Base-by-base conservation (phyloP, 2,888 invertebrate genomes). In the Cremastinae sp. region DNA sequence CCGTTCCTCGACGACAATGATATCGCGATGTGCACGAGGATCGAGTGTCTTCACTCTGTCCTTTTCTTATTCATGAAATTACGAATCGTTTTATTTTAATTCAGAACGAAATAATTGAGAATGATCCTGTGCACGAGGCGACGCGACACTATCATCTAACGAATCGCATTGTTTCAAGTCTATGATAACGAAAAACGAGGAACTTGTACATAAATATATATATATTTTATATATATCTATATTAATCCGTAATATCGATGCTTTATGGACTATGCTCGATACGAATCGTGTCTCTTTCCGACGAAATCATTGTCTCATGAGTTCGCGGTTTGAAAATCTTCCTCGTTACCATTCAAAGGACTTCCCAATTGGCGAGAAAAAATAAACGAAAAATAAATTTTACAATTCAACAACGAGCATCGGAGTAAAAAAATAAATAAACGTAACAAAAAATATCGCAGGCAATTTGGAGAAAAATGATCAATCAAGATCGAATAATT, bases 181-280 rank as follows among this genome's bases (percentile, higher is more conserved):
- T 71, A 76, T 75, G 74, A 66, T 76, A 71, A 83, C 83, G 82
- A 82, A 82, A 87, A 87, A 87, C 83, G 82, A 87, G 85, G 86
- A 88, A 87, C 86, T 88, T 88, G 87, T 88, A 88, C 85, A 88
- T 87, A 88, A 88, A 88, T 87, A 88, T 86, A 85, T 87, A 82
- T 83, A 74, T 78, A n/a, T 70, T 72, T 10, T 75, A 55, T 78
- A 77, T 72, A 47, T 68, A 62, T 68, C 47, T 78, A 66, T 75
- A 75, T 77, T 83, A 80, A 79, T 80, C 84, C 81, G 82, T 85
- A 84, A 83, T 84, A 84, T 84, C 80, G 81, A 85, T 84, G 82
- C 79, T 78, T 82, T 78, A 79, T 74, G 75, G 68, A 78, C 74
- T 69, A 76, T 79, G 76, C 68, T 74, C 75, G 64, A 55, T 72